Evolutionary conservation across 2,797 vertebrate genomes (phyloP).

Genomic region (Urocyon cinereoargenteus): DNA sequence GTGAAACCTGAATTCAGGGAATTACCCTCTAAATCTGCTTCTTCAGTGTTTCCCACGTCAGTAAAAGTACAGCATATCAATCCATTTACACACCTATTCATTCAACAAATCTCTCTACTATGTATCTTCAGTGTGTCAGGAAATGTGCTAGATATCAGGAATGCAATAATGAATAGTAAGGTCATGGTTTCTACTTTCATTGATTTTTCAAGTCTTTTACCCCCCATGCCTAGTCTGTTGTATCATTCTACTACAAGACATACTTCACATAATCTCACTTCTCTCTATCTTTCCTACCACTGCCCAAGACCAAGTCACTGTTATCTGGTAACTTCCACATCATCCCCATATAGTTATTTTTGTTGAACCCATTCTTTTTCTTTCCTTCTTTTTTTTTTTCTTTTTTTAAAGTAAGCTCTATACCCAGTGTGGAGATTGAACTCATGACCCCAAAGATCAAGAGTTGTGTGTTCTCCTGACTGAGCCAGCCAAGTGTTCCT

Average conservation of each 20-base stretch:
- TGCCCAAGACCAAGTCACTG: neutral
- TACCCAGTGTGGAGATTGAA: neutral
- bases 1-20: neutral
- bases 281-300: neutral
- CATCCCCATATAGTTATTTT: neutral
- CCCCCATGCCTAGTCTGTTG: neutral
- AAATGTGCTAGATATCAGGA: neutral
- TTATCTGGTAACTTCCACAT: neutral
- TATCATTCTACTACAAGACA: neutral
- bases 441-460: neutral
- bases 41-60: neutral
- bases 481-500: neutral
- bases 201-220: neutral
- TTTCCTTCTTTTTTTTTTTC: neutral
- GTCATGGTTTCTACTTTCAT: fast-evolving
- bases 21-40: neutral
- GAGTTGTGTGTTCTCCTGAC: neutral
- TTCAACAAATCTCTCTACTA: neutral
- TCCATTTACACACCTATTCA: neutral
- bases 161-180: neutral
- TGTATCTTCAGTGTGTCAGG: neutral
- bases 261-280: neutral
- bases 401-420: neutral
- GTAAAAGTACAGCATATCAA: neutral
- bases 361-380: neutral